A percentile compares a stretch with the other conserved stretches of the same genome.
Evolutionary conservation across 2,888 invertebrate species (phyloP).

Genomic region (Acanthosepion pharaonis): DNA sequence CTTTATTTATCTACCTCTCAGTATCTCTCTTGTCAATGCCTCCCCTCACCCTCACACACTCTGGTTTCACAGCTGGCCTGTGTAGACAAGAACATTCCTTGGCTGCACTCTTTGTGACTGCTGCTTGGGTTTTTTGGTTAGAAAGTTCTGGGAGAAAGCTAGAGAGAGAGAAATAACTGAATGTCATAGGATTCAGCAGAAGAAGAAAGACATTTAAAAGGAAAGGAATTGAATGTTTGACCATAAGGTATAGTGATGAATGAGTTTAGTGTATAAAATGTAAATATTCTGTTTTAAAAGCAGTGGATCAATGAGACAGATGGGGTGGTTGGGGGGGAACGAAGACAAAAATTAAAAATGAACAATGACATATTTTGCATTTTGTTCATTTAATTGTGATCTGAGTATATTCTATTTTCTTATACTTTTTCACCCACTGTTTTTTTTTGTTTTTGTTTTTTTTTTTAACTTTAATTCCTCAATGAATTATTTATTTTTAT

Average conservation of each 20-base stretch:
- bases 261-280: constrained; percentile 4
- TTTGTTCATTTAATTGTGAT: not conserved
- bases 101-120: not conserved
- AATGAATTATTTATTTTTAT: not conserved
- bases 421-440: not conserved
- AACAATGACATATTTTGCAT: not conserved
- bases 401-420: constrained; percentile 21
- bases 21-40: not conserved
- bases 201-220: not conserved
- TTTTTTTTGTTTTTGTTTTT: not conserved
- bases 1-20: constrained; percentile 33
- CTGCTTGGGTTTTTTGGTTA: not conserved
- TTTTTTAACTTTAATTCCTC: not conserved
- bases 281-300: not conserved
- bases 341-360: not conserved
- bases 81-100: constrained; percentile 23
- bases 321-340: not conserved
- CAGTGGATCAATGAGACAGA: not conserved
- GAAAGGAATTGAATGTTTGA: not conserved
- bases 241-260: constrained; percentile 3
- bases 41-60: constrained; percentile 15
- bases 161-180: not conserved
- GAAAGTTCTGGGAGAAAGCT: not conserved
- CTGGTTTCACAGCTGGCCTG: constrained; percentile 23
- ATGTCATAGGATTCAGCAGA: not conserved